phyloP scores from a whole-genome alignment of 2,797 vertebrate species.

The Ptychadena robeensis region DNA sequence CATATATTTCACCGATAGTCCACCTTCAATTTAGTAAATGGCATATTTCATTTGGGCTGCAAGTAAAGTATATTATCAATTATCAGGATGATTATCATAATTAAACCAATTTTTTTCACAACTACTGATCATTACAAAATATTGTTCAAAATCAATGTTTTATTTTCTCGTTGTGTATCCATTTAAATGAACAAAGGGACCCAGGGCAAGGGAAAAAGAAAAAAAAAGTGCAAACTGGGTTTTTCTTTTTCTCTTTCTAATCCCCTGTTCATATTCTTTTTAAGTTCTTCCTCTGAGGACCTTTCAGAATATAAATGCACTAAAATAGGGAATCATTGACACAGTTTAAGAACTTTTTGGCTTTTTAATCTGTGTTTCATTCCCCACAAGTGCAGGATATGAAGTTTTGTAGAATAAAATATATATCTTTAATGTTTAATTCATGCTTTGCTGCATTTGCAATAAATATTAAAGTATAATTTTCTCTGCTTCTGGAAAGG shows the following conservation, averaged over 20 bases:
- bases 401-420: slow-evolving; percentile 41
- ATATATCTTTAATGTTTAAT: slow-evolving; percentile 54
- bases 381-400: slow-evolving; percentile 7
- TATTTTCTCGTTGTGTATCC: background rate
- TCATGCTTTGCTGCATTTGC: slow-evolving; percentile 43
- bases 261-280: background rate
- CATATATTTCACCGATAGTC: too few species aligned
- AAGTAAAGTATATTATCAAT: background rate
- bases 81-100: background rate
- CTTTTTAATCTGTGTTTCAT: slow-evolving; percentile 21
- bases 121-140: background rate
- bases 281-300: background rate
- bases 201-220: background rate
- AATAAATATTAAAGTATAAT: slow-evolving; percentile 51
- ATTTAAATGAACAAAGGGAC: background rate
- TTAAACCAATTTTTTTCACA: background rate
- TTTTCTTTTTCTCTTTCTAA: background rate
- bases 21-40: too few species aligned
- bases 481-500: slow-evolving; percentile 17
- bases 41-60: too few species aligned
- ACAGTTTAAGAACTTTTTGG: slow-evolving; percentile 36
- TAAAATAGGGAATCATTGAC: slow-evolving; percentile 33
- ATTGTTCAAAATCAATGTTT: background rate
- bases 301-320: slow-evolving; percentile 26
- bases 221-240: background rate